Conservation (phyloP, 2,888 invertebrate genomes). For the Rotaria macrura region DNA sequence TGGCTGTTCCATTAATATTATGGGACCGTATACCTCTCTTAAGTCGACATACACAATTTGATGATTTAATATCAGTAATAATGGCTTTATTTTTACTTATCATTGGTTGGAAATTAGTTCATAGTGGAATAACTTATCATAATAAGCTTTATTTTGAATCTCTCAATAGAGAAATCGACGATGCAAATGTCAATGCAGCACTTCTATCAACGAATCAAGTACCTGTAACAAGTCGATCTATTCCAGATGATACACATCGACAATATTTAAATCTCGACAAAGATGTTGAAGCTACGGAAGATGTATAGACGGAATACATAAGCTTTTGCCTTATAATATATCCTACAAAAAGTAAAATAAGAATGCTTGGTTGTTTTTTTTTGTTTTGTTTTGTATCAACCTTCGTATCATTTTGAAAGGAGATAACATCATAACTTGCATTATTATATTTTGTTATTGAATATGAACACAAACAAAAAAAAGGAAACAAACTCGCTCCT, state of each 20-base stretch:
- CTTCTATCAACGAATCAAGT: background rate
- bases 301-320: background rate
- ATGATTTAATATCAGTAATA: background rate
- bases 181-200: background rate
- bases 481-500: background rate
- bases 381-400: background rate
- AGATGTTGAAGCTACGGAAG: background rate
- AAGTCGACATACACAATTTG: constrained; percentile 2
- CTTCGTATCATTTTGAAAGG: background rate
- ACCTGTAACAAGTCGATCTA: background rate
- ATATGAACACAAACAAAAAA: background rate
- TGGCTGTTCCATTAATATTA: background rate
- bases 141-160: background rate
- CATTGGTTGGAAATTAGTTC: background rate
- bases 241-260: background rate
- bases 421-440: background rate
- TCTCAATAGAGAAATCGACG: background rate
- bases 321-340: background rate
- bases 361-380: background rate
- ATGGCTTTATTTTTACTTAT: constrained; percentile 16
- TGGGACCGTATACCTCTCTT: background rate
- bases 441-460: background rate
- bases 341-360: background rate
- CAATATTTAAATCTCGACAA: background rate
- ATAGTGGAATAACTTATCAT: background rate